Evolutionary conservation across 1,140 invertebrate species (phyloP).

Genomic region (Rhagoletis zephyria): DNA sequence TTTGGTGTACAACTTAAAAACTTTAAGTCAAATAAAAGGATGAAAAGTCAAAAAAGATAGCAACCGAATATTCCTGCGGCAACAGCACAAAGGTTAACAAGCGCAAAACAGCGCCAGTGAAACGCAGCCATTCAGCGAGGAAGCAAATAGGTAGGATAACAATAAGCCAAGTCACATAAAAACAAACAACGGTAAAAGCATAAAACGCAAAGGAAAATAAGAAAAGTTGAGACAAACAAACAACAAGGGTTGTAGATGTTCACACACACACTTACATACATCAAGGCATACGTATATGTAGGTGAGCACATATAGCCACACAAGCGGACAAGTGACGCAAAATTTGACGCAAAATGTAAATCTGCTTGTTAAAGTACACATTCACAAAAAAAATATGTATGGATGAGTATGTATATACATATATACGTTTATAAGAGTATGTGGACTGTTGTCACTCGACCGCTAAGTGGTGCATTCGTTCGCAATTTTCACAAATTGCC

Average conservation of each 20-base stretch:
- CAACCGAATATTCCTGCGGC: background rate
- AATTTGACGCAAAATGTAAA: background rate
- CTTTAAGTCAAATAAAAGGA: background rate
- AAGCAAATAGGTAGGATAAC: background rate
- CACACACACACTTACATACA: background rate
- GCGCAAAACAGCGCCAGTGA: background rate
- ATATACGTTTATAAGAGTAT: background rate
- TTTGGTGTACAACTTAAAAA: background rate
- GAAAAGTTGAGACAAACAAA: background rate
- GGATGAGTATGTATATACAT: background rate
- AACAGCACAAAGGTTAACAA: background rate
- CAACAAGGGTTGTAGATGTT: background rate
- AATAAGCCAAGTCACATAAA: background rate
- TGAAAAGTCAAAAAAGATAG: background rate
- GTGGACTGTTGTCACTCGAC: slow-evolving; percentile 12
- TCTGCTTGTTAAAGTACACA: background rate
- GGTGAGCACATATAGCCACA: background rate
- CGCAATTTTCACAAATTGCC: slow-evolving; percentile 19
- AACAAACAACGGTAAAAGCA: background rate
- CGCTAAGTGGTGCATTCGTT: slow-evolving; percentile 29
- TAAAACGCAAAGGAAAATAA: background rate
- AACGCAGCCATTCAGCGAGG: background rate
- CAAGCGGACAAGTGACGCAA: background rate
- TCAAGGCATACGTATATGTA: background rate
- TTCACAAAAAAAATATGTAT: background rate